phyloP scores from a whole-genome alignment of 2,113 vertebrate species.

The Boleophthalmus pectinirostris region DNA sequence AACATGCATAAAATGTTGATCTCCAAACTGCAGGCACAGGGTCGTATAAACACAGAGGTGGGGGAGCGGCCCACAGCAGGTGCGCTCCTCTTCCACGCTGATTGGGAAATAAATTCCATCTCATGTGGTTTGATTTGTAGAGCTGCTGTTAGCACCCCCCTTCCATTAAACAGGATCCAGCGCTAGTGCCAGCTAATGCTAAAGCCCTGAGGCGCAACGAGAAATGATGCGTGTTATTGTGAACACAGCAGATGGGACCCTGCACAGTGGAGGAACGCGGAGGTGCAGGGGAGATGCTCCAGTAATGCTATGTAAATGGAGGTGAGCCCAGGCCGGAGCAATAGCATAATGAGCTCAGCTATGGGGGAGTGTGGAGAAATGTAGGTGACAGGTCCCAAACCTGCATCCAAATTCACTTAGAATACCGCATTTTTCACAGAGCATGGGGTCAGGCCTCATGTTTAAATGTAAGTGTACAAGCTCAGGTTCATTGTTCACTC shows the following conservation, averaged over 20 bases:
- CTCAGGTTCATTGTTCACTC: no score
- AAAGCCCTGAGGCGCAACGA: slow-evolving; percentile 42
- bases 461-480: neutral
- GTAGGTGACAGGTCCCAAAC: slow-evolving; percentile 67
- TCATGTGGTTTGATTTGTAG: slow-evolving; percentile 48
- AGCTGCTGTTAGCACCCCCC: slow-evolving; percentile 31
- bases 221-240: slow-evolving; percentile 73
- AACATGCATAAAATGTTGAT: neutral
- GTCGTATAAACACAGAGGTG: slow-evolving; percentile 38
- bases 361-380: slow-evolving; percentile 35
- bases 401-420: slow-evolving; percentile 45
- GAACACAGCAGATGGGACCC: slow-evolving; percentile 72
- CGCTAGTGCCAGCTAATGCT: slow-evolving; percentile 26
- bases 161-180: slow-evolving; percentile 40
- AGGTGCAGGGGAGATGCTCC: slow-evolving; percentile 25
- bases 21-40: slow-evolving; percentile 5
- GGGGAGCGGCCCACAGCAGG: slow-evolving; percentile 40
- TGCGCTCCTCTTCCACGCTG: slow-evolving; percentile 41
- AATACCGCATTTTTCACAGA: slow-evolving; percentile 34
- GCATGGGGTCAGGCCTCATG: neutral
- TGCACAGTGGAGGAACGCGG: slow-evolving; percentile 31
- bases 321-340: slow-evolving; percentile 11
- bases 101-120: slow-evolving; percentile 67
- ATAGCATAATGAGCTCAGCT: slow-evolving; percentile 24
- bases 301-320: slow-evolving; percentile 69